Percentiles rank a stretch among this genome's conserved stretches.
phyloP scores from a whole-genome alignment of 2,113 vertebrate species.

The Calidris pygmaea region DNA sequence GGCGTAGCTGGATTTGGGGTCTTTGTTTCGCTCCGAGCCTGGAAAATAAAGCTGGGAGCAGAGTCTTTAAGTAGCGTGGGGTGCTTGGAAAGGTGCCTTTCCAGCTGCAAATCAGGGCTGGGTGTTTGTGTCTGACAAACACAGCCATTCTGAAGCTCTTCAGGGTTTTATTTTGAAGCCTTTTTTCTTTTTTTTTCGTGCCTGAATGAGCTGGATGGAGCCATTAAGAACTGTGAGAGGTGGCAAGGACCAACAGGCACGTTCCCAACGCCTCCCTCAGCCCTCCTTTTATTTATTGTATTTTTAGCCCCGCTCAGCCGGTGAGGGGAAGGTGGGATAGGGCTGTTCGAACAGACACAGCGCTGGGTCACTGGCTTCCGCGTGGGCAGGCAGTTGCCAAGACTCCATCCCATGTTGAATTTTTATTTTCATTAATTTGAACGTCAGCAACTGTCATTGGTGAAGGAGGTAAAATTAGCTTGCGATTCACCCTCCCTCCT shows the following conservation, averaged over 20 bases:
- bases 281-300: slow-evolving; percentile 1
- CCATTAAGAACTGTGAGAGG: neutral
- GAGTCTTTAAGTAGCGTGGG: neutral
- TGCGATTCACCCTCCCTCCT: neutral
- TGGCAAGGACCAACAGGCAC: neutral
- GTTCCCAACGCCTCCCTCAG: neutral
- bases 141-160: neutral
- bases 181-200: neutral
- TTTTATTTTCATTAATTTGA: slow-evolving; percentile 66
- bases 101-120: fast-evolving
- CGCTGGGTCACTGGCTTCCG: slow-evolving; percentile 51
- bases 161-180: neutral
- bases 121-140: neutral
- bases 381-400: slow-evolving; percentile 58
- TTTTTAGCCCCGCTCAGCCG: neutral
- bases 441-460: slow-evolving; percentile 53
- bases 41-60: neutral
- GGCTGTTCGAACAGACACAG: neutral
- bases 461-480: slow-evolving; percentile 62
- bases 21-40: neutral
- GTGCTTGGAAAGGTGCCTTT: neutral
- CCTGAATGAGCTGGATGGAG: slow-evolving; percentile 18
- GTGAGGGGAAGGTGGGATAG: neutral
- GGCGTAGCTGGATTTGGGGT: neutral
- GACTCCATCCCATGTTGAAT: slow-evolving; percentile 41